These are phyloP conservation scores for Norana najaformis DNA, from an alignment of 2,888 invertebrate species.

Conservation along the genomic window DNA sequence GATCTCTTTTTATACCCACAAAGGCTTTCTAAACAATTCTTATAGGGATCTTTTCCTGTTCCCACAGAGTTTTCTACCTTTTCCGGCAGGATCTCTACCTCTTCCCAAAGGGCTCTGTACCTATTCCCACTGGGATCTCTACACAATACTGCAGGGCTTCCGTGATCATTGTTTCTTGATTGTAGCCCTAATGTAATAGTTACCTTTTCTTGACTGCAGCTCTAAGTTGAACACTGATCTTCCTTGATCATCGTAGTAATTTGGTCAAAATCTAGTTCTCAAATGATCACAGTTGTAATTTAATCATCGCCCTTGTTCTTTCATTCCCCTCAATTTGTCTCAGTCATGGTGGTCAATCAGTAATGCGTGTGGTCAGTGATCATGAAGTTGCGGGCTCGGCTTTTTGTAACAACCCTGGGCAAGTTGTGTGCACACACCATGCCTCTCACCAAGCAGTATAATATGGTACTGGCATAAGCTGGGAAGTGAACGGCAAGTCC, in stretches of 20 bases:
- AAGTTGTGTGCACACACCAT: no score
- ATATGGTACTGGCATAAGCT: no score
- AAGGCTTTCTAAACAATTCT: background rate
- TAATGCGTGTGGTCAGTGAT: no score
- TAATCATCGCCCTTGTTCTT: background rate
- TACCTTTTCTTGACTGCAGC: background rate
- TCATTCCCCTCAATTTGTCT: background rate
- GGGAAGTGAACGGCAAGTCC: no score
- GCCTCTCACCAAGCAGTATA: no score
- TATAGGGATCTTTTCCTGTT: background rate
- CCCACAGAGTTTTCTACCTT: background rate
- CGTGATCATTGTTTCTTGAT: no score
- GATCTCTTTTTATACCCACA: background rate
- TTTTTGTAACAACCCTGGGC: no score
- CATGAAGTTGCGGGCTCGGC: no score
- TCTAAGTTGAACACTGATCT: background rate
- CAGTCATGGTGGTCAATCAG: no score
- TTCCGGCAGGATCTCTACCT: background rate
- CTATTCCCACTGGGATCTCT: background rate
- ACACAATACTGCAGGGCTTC: background rate
- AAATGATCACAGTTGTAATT: background rate
- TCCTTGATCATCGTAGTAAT: background rate
- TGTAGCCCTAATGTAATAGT: background rate
- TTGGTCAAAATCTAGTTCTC: background rate
- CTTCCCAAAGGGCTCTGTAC: background rate